A percentile compares a stretch with the other conserved stretches of the same genome.
phyloP scores from a whole-genome alignment of 2,888 invertebrate species.

The Trissoscelio sp. region DNA sequence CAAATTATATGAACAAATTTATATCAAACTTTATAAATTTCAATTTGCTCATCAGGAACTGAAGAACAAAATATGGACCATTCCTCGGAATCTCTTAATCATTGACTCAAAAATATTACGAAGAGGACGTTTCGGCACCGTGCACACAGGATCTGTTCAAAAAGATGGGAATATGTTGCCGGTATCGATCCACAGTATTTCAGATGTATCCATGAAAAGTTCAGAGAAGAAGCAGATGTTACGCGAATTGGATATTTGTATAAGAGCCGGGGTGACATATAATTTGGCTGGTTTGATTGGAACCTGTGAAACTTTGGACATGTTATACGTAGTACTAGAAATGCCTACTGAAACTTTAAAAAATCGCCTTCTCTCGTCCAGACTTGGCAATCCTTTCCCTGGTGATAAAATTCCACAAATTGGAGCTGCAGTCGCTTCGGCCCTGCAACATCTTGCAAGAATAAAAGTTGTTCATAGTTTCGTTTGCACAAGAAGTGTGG shows the following conservation, averaged over 20 bases:
- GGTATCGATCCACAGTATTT: conserved; percentile 88
- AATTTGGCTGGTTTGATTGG: conserved; percentile 91
- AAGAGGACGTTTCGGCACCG: conserved; percentile 91
- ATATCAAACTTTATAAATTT: no score
- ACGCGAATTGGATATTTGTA: conserved; percentile 89
- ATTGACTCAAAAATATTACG: conserved; percentile 89
- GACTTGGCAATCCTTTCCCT: conserved; percentile 79
- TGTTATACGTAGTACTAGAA: conserved; percentile 90
- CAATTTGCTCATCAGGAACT: conserved; percentile 84
- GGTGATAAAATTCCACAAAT: conserved; percentile 80
- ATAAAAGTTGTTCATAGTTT: conserved; percentile 89
- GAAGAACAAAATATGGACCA: conserved; percentile 90
- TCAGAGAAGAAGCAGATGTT: conserved; percentile 86
- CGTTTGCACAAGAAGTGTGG: conserved; percentile 89
- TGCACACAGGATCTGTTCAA: conserved; percentile 89
- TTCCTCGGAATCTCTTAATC: conserved; percentile 89
- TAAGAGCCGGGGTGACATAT: conserved; percentile 88
- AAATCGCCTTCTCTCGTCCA: conserved; percentile 85
- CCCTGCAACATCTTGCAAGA: conserved; percentile 83
- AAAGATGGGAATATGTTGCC: conserved; percentile 86
- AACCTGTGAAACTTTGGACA: conserved; percentile 91
- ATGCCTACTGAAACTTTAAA: conserved; percentile 88
- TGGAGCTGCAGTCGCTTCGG: conserved; percentile 83
- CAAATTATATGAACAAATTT: no score
- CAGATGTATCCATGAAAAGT: conserved; percentile 85